Percentiles rank a stretch among this genome's conserved stretches.
Evolutionary conservation across 2,888 invertebrate genomes (phyloP).

Genomic region (Lepetodrilus schrolli): DNA sequence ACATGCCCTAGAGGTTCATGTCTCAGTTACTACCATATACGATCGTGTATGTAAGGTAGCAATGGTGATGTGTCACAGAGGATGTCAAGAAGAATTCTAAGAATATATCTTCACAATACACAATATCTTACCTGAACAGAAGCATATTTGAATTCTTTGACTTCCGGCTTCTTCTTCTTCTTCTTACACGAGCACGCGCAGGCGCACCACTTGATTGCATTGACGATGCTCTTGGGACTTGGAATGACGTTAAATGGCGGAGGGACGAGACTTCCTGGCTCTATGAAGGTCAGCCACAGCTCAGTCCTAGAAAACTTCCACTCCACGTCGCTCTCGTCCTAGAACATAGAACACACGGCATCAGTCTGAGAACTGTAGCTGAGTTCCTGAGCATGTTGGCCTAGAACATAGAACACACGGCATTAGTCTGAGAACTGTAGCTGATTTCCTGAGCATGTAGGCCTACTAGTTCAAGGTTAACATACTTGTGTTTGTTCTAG

Average conservation of each 20-base stretch:
- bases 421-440: background rate
- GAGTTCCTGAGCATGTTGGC: background rate
- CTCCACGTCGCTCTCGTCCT: conserved; percentile 57
- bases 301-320: conserved; percentile 62
- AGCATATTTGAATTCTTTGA: conserved; percentile 20
- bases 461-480: no score
- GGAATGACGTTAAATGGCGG: conserved; percentile 62
- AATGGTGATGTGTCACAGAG: background rate
- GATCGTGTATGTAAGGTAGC: background rate
- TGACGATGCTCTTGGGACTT: conserved; percentile 43
- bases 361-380: no score
- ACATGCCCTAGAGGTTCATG: no score
- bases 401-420: background rate
- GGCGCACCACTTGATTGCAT: conserved; percentile 34
- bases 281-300: conserved; percentile 59
- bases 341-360: no score
- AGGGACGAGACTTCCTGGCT: conserved; percentile 54
- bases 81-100: background rate
- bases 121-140: conserved; percentile 16
- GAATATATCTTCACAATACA: no score
- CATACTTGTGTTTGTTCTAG: no score
- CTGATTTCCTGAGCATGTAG: background rate
- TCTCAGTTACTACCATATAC: no score
- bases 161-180: background rate
- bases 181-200: conserved; percentile 29